phyloP scores from a whole-genome alignment of 1,140 invertebrate genomes.

The Sitobion miscanthi region DNA sequence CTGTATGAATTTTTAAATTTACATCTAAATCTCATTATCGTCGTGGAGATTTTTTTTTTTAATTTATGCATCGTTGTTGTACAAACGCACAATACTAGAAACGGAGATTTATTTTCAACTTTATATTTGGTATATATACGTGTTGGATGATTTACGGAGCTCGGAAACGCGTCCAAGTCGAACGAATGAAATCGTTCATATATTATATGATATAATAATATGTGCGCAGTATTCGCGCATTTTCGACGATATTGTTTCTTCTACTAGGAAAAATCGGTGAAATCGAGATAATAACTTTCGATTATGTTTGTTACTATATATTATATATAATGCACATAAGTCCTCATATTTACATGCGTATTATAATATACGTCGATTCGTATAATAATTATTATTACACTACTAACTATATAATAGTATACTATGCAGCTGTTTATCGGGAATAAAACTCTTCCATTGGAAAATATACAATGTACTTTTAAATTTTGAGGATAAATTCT shows the following conservation, averaged over 20 bases:
- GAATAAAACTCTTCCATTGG: too few species aligned
- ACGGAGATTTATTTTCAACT: neutral
- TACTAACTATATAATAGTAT: neutral
- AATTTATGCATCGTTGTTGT: constrained; percentile 11
- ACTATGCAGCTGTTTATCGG: too few species aligned
- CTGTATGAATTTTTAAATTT: constrained; percentile 4
- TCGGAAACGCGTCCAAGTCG: neutral
- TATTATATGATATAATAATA: neutral
- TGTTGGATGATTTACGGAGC: neutral
- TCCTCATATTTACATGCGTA: neutral
- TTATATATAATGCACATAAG: too few species aligned
- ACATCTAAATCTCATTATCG: neutral
- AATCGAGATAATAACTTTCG: neutral
- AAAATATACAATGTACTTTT: too few species aligned
- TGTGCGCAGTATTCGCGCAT: neutral
- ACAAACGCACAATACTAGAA: neutral
- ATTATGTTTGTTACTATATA: neutral
- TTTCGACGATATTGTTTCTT: neutral
- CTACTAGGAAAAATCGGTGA: neutral
- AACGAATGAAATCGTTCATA: constrained; percentile 9
- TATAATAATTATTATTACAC: neutral
- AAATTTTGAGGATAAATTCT: neutral
- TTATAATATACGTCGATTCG: neutral
- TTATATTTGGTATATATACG: neutral
- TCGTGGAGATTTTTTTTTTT: neutral